These are phyloP conservation scores for Arenaria interpres DNA, from an alignment of 2,113 vertebrate species.

Conservation along the genomic window DNA sequence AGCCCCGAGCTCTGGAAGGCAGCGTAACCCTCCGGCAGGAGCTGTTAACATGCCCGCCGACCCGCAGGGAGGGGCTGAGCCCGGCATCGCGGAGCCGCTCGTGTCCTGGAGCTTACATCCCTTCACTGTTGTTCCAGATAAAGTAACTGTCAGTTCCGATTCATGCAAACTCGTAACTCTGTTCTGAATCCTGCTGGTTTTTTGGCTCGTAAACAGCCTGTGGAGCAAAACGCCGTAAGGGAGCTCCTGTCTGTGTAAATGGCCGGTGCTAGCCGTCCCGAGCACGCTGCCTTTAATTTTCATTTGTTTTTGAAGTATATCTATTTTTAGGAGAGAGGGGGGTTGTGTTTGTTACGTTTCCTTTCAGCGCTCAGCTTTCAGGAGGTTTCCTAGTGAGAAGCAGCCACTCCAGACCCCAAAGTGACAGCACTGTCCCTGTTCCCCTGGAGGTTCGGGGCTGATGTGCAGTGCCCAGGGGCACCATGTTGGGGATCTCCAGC, in stretches of 20 bases:
- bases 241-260: conserved; percentile 5
- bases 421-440: neutral
- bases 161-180: conserved; percentile 5
- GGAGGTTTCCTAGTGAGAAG: neutral
- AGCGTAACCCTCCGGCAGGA: neutral
- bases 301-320: neutral
- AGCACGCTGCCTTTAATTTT: neutral
- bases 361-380: neutral
- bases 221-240: conserved; percentile 2
- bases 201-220: conserved; percentile 9
- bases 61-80: neutral
- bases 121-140: conserved; percentile 18
- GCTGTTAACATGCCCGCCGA: neutral
- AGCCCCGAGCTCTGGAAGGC: neutral
- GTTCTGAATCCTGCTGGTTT: conserved; percentile 12
- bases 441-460: rapidly evolving
- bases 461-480: neutral
- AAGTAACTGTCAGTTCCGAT: conserved; percentile 54
- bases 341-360: neutral
- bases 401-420: neutral
- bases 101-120: conserved; percentile 27
- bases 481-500: rapidly evolving
- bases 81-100: neutral
- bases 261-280: neutral
- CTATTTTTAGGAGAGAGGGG: neutral